A percentile compares a stretch with the other conserved stretches of the same genome.
Conservation (phyloP, 2,888 invertebrate genomes). For the Callyntrura guangdongensis region DNA sequence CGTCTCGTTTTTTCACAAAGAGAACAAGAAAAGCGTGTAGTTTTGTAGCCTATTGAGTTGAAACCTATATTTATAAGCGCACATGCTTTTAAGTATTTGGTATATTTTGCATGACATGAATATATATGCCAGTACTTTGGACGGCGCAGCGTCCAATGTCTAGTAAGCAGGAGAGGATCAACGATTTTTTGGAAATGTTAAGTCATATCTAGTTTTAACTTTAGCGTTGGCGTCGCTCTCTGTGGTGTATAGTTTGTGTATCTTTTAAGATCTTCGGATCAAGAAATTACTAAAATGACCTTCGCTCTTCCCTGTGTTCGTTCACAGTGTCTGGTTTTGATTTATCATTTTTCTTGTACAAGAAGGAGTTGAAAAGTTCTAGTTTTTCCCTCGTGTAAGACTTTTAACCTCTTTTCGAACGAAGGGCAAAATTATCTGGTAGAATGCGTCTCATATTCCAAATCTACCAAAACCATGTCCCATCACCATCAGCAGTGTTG, state of each 20-base stretch:
- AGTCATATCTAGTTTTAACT: conserved; percentile 46
- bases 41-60: not conserved
- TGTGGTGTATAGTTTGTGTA: not conserved
- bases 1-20: not conserved
- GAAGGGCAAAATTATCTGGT: too few relatives aligned
- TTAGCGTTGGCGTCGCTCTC: conserved; percentile 5
- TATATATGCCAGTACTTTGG: not conserved
- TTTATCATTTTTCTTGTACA: conserved; percentile 46
- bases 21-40: not conserved
- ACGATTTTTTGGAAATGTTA: conserved; percentile 3
- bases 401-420: too few relatives aligned
- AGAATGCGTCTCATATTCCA: not conserved
- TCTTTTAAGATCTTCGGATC: not conserved
- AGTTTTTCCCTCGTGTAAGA: too few relatives aligned
- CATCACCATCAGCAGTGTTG: not conserved
- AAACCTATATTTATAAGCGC: not conserved
- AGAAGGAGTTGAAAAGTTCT: not conserved
- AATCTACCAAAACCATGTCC: not conserved
- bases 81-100: too few relatives aligned
- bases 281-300: conserved; percentile 47
- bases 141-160: not conserved
- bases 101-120: not conserved
- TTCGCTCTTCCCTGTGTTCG: conserved; percentile 14
- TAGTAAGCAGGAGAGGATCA: not conserved
- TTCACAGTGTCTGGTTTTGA: conserved; percentile 42